Evolutionary conservation across 2,797 vertebrate species (phyloP).

Genomic region (Vireo griseus): DNA sequence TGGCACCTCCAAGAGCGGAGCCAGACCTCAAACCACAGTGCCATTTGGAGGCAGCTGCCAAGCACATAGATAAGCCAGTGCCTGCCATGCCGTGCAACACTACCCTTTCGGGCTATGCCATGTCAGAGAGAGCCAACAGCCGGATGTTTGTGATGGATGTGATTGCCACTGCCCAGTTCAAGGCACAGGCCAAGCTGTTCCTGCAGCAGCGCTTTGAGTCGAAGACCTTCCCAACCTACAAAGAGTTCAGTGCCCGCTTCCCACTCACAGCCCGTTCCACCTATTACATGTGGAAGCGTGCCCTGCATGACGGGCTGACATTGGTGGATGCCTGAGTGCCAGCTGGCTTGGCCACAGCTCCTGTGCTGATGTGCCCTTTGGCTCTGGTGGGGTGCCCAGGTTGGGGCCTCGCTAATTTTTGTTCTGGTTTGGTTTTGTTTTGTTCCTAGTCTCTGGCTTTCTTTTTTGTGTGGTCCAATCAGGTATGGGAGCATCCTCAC

Average conservation of each 20-base stretch:
- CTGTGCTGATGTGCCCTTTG: not conserved
- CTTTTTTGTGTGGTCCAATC: not conserved
- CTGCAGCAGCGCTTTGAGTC: conserved; percentile 92
- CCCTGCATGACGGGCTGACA: conserved; percentile 88
- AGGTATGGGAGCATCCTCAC: not conserved
- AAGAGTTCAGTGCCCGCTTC: conserved; percentile 91
- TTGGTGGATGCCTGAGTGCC: conserved; percentile 81
- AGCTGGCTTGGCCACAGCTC: not conserved
- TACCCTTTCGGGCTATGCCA: conserved; percentile 42
- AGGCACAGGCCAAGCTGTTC: conserved; percentile 94
- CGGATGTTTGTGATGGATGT: conserved; percentile 87
- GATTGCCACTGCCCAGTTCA: conserved; percentile 88
- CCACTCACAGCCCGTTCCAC: conserved; percentile 92
- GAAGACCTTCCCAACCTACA: conserved; percentile 92
- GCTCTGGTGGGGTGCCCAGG: rapidly evolving
- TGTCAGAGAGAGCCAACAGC: conserved; percentile 64
- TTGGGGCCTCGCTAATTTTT: not conserved
- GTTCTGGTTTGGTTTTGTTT: not conserved
- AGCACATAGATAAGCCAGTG: not conserved
- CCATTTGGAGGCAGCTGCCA: not conserved
- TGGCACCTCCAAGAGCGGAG: not conserved
- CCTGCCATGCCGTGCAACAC: not conserved
- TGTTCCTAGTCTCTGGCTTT: conserved; percentile 1
- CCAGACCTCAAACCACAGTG: not conserved
- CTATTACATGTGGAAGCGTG: conserved; percentile 98